Conservation (phyloP, 2,113 vertebrate genomes). For the Halcyon senegalensis region DNA sequence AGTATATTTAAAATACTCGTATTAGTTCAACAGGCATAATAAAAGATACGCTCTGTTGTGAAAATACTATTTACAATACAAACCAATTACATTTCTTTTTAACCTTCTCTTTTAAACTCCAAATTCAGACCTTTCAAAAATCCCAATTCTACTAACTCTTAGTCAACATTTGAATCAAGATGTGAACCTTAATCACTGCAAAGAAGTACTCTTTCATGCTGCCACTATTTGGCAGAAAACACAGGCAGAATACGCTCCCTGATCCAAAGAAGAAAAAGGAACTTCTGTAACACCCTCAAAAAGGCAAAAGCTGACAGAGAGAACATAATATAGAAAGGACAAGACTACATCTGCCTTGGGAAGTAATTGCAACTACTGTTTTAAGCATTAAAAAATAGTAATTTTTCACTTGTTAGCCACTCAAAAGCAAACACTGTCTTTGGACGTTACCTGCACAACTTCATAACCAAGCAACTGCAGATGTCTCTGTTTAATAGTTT, state of each 20-base stretch:
- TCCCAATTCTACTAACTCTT: neutral
- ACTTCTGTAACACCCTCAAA: neutral
- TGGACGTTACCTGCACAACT: conserved; percentile 85
- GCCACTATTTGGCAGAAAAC: neutral
- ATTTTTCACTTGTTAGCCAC: neutral
- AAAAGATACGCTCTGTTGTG: neutral
- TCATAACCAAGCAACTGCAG: conserved; percentile 89
- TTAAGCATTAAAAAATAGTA: neutral
- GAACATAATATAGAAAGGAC: neutral
- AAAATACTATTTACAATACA: neutral
- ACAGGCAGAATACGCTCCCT: neutral
- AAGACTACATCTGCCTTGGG: neutral
- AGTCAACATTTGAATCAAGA: neutral
- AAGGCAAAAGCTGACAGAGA: neutral
- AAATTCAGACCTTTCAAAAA: neutral
- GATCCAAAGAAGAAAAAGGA: neutral
- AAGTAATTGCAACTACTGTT: neutral
- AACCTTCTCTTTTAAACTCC: neutral
- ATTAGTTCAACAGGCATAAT: neutral
- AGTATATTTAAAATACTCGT: neutral
- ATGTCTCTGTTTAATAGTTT: conserved; percentile 90
- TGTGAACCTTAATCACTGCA: neutral
- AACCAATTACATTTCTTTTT: neutral
- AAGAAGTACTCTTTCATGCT: neutral
- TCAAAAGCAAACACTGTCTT: neutral